Evolutionary conservation across 2,797 vertebrate species (phyloP).

Genomic region (Pipistrellus kuhlii): DNA sequence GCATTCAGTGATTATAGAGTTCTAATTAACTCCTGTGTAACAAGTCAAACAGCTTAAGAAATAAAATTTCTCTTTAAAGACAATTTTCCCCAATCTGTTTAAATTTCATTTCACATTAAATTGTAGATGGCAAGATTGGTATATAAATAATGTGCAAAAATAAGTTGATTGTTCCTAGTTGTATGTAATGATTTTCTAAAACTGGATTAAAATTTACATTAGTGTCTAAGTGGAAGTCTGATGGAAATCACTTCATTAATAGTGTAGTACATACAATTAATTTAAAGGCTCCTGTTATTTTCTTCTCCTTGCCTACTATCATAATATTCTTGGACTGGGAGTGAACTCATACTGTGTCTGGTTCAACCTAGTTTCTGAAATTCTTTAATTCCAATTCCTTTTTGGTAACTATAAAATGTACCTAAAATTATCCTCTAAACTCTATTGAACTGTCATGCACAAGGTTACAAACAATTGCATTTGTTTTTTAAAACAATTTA

Average conservation of each 20-base stretch:
- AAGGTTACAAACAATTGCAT: neutral
- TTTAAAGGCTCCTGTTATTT: conserved; percentile 28
- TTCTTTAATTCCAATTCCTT: conserved; percentile 1
- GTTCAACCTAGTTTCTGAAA: conserved; percentile 52
- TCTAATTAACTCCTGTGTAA: conserved; percentile 3
- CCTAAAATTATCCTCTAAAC: conserved; percentile 53
- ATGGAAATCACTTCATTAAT: conserved; percentile 45
- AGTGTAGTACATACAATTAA: conserved; percentile 34
- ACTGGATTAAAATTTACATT: neutral
- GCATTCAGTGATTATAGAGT: neutral
- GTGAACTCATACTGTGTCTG: neutral
- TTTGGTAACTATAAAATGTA: conserved; percentile 26
- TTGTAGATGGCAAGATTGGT: neutral
- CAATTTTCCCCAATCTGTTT: conserved; percentile 26
- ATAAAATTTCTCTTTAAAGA: conserved; percentile 45
- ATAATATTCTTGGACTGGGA: conserved; percentile 42
- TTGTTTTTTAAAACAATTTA: conserved; percentile 38
- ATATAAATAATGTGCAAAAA: conserved; percentile 17
- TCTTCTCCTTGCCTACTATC: neutral
- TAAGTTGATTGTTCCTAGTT: conserved; percentile 10
- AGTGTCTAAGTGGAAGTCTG: conserved; percentile 24
- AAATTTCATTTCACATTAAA: conserved; percentile 57
- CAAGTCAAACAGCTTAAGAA: conserved; percentile 25
- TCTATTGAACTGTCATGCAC: conserved; percentile 21
- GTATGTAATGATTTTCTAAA: conserved; percentile 59